A percentile compares a stretch with the other conserved stretches of the same genome.
phyloP scores from a whole-genome alignment of 2,888 invertebrate genomes.

The Drosophila silvestris region DNA sequence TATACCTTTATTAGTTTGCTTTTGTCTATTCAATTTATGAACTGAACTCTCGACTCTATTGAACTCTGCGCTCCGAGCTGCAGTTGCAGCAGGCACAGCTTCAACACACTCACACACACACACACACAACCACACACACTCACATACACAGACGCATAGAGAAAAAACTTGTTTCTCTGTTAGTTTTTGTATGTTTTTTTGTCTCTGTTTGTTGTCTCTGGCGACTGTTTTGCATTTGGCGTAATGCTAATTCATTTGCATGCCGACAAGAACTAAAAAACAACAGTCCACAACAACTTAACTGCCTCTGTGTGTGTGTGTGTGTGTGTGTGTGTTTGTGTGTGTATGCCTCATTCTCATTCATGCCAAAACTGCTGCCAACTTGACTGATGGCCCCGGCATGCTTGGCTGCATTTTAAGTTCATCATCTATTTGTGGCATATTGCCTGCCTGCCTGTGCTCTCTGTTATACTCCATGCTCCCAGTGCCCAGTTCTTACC shows the following conservation, averaged over 20 bases:
- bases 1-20: constrained; percentile 72
- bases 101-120: constrained; percentile 7
- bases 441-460: constrained; percentile 39
- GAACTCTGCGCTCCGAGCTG: constrained; percentile 42
- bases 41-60: constrained; percentile 62
- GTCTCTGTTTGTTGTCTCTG: constrained; percentile 15
- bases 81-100: constrained; percentile 40
- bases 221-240: constrained; percentile 66
- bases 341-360: constrained; percentile 66
- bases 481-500: neutral
- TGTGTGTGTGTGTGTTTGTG: constrained; percentile 15
- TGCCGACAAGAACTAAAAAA: constrained; percentile 40
- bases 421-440: constrained; percentile 79
- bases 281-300: constrained; percentile 35
- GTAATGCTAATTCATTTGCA: constrained; percentile 75
- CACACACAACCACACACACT: neutral
- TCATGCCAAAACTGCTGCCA: constrained; percentile 72
- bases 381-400: constrained; percentile 74
- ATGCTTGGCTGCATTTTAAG: constrained; percentile 83
- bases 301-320: constrained; percentile 18
- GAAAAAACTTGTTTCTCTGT: constrained; percentile 49
- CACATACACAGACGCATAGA: neutral
- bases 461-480: constrained; percentile 26
- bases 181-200: constrained; percentile 6
- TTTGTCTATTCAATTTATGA: constrained; percentile 72